These are phyloP conservation scores for Phylloscopus trochilus DNA, from an alignment of 2,113 vertebrate species.

Conservation along the genomic window DNA sequence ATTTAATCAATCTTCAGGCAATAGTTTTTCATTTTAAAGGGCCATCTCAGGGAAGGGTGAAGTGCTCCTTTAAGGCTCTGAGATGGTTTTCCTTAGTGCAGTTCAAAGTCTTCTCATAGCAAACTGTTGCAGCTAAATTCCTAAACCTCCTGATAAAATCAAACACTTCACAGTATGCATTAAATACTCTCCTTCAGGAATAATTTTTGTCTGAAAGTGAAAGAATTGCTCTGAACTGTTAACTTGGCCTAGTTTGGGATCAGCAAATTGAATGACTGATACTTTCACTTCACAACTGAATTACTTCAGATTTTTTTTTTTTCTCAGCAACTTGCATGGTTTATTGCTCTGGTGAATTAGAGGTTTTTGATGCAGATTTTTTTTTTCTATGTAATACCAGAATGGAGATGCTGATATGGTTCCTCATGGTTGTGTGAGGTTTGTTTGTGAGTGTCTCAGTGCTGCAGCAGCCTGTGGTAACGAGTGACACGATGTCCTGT, in stretches of 20 bases:
- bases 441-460: rapidly evolving
- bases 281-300: background rate
- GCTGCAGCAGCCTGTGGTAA: background rate
- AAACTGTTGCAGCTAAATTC: background rate
- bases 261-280: background rate
- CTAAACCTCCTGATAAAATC: background rate
- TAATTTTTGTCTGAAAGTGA: background rate
- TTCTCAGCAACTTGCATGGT: background rate
- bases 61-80: background rate
- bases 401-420: background rate
- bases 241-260: background rate
- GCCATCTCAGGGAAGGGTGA: background rate
- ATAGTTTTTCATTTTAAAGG: background rate
- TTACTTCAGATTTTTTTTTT: background rate
- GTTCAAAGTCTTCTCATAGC: background rate
- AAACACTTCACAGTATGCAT: background rate
- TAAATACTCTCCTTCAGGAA: background rate
- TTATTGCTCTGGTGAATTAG: background rate
- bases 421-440: background rate
- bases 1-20: conserved; percentile 20
- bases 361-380: background rate
- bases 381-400: background rate
- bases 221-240: background rate
- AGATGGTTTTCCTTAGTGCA: background rate
- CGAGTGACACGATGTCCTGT: rapidly evolving